Percentiles rank a stretch among this genome's conserved stretches.
Conservation (phyloP, 2,113 vertebrate species). For the Equus quagga region DNA sequence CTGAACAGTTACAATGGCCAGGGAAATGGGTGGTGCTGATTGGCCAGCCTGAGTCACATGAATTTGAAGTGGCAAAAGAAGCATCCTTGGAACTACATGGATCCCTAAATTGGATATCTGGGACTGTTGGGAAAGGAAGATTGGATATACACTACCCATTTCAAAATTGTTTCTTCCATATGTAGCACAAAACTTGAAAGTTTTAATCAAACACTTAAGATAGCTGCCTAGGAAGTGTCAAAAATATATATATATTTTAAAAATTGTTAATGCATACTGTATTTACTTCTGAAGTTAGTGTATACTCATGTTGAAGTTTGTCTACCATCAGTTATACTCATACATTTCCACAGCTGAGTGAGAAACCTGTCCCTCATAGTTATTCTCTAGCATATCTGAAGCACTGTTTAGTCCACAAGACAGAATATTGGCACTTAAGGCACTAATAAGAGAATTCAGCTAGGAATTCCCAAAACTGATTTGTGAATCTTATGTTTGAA, state of each 20-base stretch:
- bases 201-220: neutral
- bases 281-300: neutral
- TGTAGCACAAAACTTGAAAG: neutral
- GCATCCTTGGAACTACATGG: neutral
- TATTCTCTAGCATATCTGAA: neutral
- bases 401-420: neutral
- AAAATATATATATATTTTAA: neutral
- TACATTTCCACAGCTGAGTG: neutral
- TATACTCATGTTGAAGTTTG: neutral
- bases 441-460: neutral
- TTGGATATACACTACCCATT: neutral
- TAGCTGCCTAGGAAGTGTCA: neutral
- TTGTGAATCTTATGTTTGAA: neutral
- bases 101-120: neutral
- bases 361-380: neutral
- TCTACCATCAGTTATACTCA: neutral
- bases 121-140: neutral
- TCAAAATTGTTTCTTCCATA: neutral
- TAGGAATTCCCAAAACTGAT: neutral
- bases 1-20: neutral
- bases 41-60: neutral
- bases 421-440: neutral
- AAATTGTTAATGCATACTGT: neutral
- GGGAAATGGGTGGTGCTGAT: neutral
- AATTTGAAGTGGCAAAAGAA: neutral